phyloP scores from a whole-genome alignment of 2,797 vertebrate genomes.

The Agapornis canus region DNA sequence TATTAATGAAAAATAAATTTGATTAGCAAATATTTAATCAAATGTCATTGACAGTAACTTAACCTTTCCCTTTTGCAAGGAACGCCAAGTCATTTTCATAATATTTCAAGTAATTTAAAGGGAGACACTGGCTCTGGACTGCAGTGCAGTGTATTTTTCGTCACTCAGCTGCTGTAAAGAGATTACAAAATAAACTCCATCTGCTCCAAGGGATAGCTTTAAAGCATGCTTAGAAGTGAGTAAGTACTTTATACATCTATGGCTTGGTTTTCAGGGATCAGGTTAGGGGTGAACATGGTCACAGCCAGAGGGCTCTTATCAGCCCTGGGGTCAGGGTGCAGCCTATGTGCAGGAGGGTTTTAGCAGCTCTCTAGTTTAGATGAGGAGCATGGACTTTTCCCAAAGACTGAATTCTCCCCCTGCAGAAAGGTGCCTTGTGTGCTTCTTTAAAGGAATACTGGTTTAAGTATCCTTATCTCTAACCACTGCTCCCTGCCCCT shows the following conservation, averaged over 20 bases:
- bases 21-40: slow-evolving; percentile 18
- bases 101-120: background rate
- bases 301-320: background rate
- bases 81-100: background rate
- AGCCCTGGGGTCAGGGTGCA: background rate
- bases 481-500: background rate
- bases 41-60: background rate
- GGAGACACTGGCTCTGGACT: background rate
- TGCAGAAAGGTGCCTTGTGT: background rate
- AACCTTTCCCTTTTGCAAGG: background rate
- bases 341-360: background rate
- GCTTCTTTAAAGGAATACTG: background rate
- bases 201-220: slow-evolving; percentile 50
- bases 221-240: slow-evolving; percentile 9
- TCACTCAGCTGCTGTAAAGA: slow-evolving; percentile 21
- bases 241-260: slow-evolving; percentile 6
- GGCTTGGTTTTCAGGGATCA: slow-evolving; percentile 21
- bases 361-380: background rate
- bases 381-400: background rate
- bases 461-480: background rate
- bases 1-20: slow-evolving; percentile 20
- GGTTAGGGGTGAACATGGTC: background rate
- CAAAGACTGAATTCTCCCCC: background rate
- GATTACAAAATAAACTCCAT: slow-evolving; percentile 58
- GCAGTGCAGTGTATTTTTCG: background rate